Conservation (phyloP, 2,113 vertebrate species). For the Ploceus nigricollis region DNA sequence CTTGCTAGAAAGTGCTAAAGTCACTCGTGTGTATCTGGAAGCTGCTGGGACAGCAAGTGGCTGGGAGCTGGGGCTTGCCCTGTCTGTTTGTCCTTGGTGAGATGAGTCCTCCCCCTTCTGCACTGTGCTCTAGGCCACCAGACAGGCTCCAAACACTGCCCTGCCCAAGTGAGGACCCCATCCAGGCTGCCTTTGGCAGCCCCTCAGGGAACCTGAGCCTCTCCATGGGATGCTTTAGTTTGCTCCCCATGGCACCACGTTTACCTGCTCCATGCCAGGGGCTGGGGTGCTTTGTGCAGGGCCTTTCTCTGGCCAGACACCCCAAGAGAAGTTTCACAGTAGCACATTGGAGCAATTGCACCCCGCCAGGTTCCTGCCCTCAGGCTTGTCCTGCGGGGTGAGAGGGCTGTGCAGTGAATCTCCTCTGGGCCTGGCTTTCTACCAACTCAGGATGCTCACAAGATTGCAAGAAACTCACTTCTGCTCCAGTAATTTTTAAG, state of each 20-base stretch:
- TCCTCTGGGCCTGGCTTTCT: background rate
- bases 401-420: background rate
- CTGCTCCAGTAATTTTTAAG: constrained; percentile 38
- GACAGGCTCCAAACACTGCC: background rate
- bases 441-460: constrained; percentile 11
- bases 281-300: background rate
- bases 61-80: background rate
- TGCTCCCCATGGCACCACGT: fast-evolving
- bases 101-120: background rate
- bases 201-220: background rate
- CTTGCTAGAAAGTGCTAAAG: constrained; percentile 35
- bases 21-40: background rate
- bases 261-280: background rate
- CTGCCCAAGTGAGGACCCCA: background rate
- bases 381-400: fast-evolving
- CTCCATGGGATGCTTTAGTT: background rate
- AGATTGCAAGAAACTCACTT: constrained; percentile 20
- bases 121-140: fast-evolving
- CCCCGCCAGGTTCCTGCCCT: background rate
- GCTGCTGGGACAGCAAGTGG: constrained; percentile 6
- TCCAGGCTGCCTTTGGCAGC: background rate
- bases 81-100: background rate
- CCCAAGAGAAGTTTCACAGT: background rate
- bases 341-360: background rate
- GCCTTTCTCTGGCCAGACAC: background rate